A percentile compares a stretch with the other conserved stretches of the same genome.
phyloP scores from a whole-genome alignment of 1,140 invertebrate species.

The Cydia strobilella region DNA sequence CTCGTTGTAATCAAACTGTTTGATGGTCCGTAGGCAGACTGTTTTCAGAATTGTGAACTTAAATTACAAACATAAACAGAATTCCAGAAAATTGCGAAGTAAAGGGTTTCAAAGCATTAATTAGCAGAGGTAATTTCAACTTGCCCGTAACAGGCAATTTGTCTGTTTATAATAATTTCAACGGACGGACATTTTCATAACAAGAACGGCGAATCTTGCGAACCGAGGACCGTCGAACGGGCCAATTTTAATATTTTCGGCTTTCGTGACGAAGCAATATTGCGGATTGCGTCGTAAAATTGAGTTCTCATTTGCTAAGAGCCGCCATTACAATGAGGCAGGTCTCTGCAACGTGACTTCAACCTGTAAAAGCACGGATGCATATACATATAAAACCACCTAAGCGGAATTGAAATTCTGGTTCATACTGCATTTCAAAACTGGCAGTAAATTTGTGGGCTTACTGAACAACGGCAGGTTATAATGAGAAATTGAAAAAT shows the following conservation, averaged over 20 bases:
- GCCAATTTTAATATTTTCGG: slow-evolving; percentile 56
- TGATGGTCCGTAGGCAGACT: background rate
- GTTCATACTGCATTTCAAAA: background rate
- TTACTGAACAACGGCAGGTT: slow-evolving; percentile 14
- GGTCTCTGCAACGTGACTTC: slow-evolving; percentile 47
- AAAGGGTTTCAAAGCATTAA: background rate
- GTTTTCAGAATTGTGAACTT: background rate
- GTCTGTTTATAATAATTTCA: background rate
- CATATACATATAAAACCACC: background rate
- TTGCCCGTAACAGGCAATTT: background rate
- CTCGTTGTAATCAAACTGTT: background rate
- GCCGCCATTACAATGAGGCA: slow-evolving; percentile 55
- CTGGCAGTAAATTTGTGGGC: background rate
- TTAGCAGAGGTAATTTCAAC: background rate
- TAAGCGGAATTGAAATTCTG: background rate
- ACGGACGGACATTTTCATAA: background rate
- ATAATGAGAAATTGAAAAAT: slow-evolving; percentile 31
- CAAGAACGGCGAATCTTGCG: background rate
- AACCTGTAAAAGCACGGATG: slow-evolving; percentile 35
- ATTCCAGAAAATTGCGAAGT: slow-evolving; percentile 1
- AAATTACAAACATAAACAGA: background rate
- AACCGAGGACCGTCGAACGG: background rate
- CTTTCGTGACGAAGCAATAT: slow-evolving; percentile 54
- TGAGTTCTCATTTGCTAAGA: slow-evolving; percentile 69
- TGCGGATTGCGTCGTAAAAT: slow-evolving; percentile 64